These are phyloP conservation scores for Cisticola juncidis DNA, from an alignment of 2,113 vertebrate species.

Conservation along the genomic window DNA sequence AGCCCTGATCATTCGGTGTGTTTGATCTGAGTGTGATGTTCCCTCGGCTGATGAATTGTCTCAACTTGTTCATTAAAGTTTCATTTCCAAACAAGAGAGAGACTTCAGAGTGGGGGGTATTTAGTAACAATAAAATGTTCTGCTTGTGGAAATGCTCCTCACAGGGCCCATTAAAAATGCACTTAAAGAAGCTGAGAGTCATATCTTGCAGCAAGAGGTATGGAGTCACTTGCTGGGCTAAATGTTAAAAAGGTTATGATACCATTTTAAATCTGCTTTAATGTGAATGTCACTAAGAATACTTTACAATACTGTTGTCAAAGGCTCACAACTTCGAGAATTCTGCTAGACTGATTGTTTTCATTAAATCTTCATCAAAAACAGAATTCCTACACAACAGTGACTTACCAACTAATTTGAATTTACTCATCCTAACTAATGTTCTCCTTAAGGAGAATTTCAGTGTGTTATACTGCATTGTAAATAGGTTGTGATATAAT, in stretches of 20 bases:
- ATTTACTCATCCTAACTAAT: not conserved
- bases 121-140: conserved; percentile 44
- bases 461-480: not conserved
- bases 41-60: not conserved
- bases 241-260: not conserved
- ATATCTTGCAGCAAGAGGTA: not conserved
- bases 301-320: not conserved
- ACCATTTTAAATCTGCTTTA: not conserved
- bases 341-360: conserved; percentile 27
- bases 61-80: conserved; percentile 18
- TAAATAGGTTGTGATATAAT: not conserved
- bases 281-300: not conserved
- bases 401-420: not conserved
- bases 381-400: not conserved
- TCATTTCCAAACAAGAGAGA: conserved; percentile 7
- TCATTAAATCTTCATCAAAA: conserved; percentile 46
- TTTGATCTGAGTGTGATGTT: not conserved
- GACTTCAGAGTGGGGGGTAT: not conserved
- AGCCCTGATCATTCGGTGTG: not conserved
- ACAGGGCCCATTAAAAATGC: conserved; percentile 29
- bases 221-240: not conserved
- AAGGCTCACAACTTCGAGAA: not conserved
- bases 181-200: not conserved
- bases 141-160: conserved; percentile 3
- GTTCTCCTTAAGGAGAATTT: conserved; percentile 25